Base-by-base conservation (phyloP, 2,797 vertebrate genomes). In the Parauchenoglanis punctatus region DNA sequence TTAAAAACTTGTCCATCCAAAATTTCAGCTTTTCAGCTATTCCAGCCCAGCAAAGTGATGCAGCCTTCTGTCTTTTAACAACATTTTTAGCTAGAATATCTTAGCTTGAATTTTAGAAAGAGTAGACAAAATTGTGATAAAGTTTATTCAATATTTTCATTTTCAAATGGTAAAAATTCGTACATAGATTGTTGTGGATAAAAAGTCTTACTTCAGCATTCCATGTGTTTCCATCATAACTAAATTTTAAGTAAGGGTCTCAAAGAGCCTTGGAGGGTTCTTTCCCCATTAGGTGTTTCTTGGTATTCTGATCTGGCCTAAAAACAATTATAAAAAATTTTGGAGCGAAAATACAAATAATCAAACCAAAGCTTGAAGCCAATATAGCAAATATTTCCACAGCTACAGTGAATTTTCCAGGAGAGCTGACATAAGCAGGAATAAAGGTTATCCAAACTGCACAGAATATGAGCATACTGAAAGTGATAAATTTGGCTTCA, bases 391-490 rank as follows among this genome's bases (percentile, higher is more conserved):
- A 92, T 67, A 92, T 92, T 67, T 92, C 92, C 7, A 92, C 91
- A 82, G 92, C 92, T 81, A 91, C 91, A 84, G 92, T 92, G 49
- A 91, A 92, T 76, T 91, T 92, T 44, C 92, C 92, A 75, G 92
- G 92, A 76, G 92, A 91, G 73, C 92, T 92, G 73, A 92, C 87
- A 89, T 92, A 92, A 59, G 89, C 91, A 35, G 92, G 92, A 63
- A 92, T 89, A 78, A 76, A 76, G 25, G 73, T 76, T 25, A 76
- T 52, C 73, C 73, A 76, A 0, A 92, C 91, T 18, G 90, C 90
- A 92, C 90, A 91, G 89, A 92, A 92, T 91, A 92, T 92, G 18
- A 92, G 58, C 91, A 92, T 92, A 58, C 92, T 92, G 83, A 92
- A 92, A 72, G 90, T 92, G 77, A 92, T 92, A n/a, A 91, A 92